Percentiles rank a stretch among this genome's conserved stretches.
Evolutionary conservation across 2,888 invertebrate genomes (phyloP).

Genomic region (Celastrina argiolus): DNA sequence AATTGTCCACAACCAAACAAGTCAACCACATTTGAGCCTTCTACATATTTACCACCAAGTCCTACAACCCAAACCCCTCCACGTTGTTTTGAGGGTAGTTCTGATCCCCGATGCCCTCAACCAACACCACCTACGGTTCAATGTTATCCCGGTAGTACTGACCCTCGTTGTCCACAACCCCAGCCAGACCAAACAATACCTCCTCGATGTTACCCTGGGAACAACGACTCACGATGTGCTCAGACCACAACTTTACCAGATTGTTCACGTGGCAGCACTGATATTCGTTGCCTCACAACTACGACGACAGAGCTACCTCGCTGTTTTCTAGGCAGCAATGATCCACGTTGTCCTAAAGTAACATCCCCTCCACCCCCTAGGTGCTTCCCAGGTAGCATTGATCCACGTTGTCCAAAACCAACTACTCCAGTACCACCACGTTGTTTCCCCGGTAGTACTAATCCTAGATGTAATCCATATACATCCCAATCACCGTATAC

Average conservation of each 20-base stretch:
- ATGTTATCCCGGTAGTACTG: constrained; percentile 40
- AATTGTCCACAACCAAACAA: constrained; percentile 44
- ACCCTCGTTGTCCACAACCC: constrained; percentile 39
- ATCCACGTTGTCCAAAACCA: constrained; percentile 42
- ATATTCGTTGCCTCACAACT: constrained; percentile 40
- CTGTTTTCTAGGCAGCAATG: constrained; percentile 35
- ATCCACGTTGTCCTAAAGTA: constrained; percentile 45
- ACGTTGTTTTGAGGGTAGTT: constrained; percentile 36
- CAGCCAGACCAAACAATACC: constrained; percentile 28
- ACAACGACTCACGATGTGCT: constrained; percentile 52
- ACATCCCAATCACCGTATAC: neutral
- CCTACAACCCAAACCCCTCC: constrained; percentile 31
- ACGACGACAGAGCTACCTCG: constrained; percentile 34
- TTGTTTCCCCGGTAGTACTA: constrained; percentile 51
- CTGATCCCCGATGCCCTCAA: constrained; percentile 36
- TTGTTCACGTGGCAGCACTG: constrained; percentile 46
- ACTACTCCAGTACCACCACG: constrained; percentile 43
- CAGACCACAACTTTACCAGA: constrained; percentile 40
- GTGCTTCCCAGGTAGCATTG: constrained; percentile 47
- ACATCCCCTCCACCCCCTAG: constrained; percentile 38
- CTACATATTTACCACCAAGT: constrained; percentile 38
- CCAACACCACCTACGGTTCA: constrained; percentile 39
- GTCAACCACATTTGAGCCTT: constrained; percentile 38
- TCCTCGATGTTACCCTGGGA: constrained; percentile 45
- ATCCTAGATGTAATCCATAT: constrained; percentile 48